Evolutionary conservation across 92 coral and sea anemone species (phyloP), one percentile per base, ranked within the genome.

Genomic region (Porites evermanni): DNA sequence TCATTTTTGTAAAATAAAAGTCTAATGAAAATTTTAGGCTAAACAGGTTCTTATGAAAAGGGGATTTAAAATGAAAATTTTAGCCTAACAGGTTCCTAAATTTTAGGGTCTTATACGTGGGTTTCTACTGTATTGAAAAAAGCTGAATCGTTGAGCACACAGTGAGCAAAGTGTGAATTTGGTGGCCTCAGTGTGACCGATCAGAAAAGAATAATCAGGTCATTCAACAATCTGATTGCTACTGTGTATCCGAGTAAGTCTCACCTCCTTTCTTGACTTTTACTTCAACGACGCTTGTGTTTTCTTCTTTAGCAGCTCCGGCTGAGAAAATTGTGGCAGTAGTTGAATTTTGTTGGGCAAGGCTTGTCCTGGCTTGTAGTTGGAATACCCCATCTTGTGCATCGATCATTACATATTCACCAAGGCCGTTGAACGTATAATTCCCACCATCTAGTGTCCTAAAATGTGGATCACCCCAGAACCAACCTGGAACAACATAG

Each of bases 391-490:
- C 90, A 64, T 84, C 23, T 53, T 88, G 53, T 26, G 88, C 88
- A 26, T 91, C 88, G 5, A 89, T 18, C 89, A 91, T 80, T 12
- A 80, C 67, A 66, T 88, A 91, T 44, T 91, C 94, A 1, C 92
- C 94, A 2, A 88, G 89, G 17, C 94, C 94, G 52, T 91, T 91
- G 77, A 91, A 91, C 20, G 94, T 91, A 78, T 91, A 91, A 60
- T 91, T 91, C 69, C 87, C 75, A 81, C 84, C 90, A 61, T 91
- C 94, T 53, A 91, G 68, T 0, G 94, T 88, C 44, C 70, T 66
- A 14, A 91, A 29, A 24, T 91, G 94, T 54, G 94, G 94, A 72
- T 91, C 94, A 26, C 94, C 92, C 90, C 92, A 88, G 67, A 76
- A 88, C 94, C 90, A 91, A 51, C 83, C 94, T 91, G 51, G 2